Base-by-base conservation (phyloP, 2,888 invertebrate species). In the Himalopsyche tibetana region DNA sequence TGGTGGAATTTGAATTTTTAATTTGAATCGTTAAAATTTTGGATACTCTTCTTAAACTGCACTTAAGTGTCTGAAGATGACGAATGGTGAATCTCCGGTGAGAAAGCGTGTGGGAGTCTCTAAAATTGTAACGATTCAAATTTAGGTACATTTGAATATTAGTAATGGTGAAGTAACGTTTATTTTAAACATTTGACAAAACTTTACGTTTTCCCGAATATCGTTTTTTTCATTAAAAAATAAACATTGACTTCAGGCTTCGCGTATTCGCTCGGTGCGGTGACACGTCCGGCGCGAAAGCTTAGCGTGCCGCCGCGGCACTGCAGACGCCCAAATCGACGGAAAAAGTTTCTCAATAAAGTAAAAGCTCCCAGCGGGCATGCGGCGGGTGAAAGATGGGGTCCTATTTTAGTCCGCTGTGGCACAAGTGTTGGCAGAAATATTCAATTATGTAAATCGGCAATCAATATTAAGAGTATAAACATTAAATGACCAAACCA, bases 401-500 rank as follows among this genome's bases (percentile, higher is more conserved):
- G 55, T 5, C 36, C 80, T 80, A 69, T 83, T 83, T 84, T 84
- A 19, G 80, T 80, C 40, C 40, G 63, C 83, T 51, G 69, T 69
- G 83, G 69, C 40, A n/a, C 19, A 74, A 36, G 74, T 74, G 84
- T 56, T 80, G 55, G 80, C 9, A 55, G 79, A 36, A 84, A 84
- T 84, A 84, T 84, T 84, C 79, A 84, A 84, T 84, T 84, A 84
- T 84, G 84, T 84, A 84, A 80, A 84, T 38, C 42, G 38, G 56
- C 38, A 80, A 84, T 84, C 84, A 84, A 84, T 84, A 80, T 38
- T 12, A 36, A 51, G 51, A 15, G 2, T 51, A 51, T 51, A 15
- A 38, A 38, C n/a, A 36, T 12, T 36, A 28, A 74, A 36, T 74
- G 74, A 36, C 69, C 74, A 36, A n/a, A 28, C 45, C 19, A 40